Conservation (phyloP, 1,140 invertebrate species). For the Andrena cerasifolii region DNA sequence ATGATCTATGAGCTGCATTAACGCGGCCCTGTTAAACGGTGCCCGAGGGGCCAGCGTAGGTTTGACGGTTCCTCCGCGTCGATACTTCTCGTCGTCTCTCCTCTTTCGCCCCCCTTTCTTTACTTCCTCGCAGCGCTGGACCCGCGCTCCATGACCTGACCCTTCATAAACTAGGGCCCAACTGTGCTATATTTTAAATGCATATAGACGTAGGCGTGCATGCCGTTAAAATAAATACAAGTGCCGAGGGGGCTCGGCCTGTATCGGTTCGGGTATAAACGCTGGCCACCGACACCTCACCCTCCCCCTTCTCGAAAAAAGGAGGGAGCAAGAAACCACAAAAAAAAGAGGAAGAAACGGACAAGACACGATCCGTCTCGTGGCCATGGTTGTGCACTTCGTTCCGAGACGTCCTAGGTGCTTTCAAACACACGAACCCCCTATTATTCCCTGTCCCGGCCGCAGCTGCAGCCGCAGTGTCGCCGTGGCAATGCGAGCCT, state of each 20-base stretch:
- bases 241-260: constrained; percentile 66
- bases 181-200: constrained; percentile 82
- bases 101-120: constrained; percentile 60
- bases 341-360: constrained; percentile 53
- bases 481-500: constrained; percentile 35
- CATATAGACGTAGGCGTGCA: constrained; percentile 81
- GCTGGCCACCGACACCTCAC: constrained; percentile 75
- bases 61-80: constrained; percentile 67
- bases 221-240: constrained; percentile 79
- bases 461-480: constrained; percentile 4
- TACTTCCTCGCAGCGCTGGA: constrained; percentile 64
- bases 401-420: constrained; percentile 57
- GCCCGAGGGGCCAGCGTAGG: constrained; percentile 70
- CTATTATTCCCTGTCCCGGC: constrained; percentile 3
- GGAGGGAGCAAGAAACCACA: constrained; percentile 27
- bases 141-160: constrained; percentile 79
- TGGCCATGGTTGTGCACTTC: constrained; percentile 42
- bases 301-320: constrained; percentile 54
- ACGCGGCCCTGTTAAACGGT: constrained; percentile 81
- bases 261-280: constrained; percentile 75
- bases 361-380: constrained; percentile 49
- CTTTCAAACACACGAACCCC: constrained; percentile 51
- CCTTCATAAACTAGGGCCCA: constrained; percentile 82
- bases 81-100: constrained; percentile 44
- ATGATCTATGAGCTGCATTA: constrained; percentile 81